Evolutionary conservation across 2,888 invertebrate species (phyloP), one percentile per base, ranked within the genome.

Genomic region (Leucozona laternaria): DNA sequence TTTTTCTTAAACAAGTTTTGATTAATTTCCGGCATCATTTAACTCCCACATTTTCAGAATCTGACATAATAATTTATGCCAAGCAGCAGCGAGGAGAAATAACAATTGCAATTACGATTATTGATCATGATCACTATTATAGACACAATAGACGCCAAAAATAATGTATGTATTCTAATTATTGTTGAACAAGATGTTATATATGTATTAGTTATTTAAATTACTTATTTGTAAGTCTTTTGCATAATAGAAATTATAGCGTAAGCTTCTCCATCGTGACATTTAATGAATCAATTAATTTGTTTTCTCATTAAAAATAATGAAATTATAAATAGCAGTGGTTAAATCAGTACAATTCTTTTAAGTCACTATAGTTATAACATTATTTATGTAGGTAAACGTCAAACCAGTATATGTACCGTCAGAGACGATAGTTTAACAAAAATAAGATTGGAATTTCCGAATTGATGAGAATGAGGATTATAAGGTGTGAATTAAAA

Each of bases 221-320:
- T 62, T 34, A 25, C 40, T 25, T 43, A 62, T 62, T 62, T 40
- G 40, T 25, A 22, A 25, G 0, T 45, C 5, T 62, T 28, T 11
- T 25, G 25, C 15, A n/a, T 45, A 60, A 25, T n/a, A 1, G 11
- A 17, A 10, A 62, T 43, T 22, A 22, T 17, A 28, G 10, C 3
- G 25, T n/a, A 2, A 15, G 4, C 22, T 37, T 62, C 4, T 37
- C n/a, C 31, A 43, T 62, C 62, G 62, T 62, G 62, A 62, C 62
- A 62, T 62, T 62, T 62, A 43, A 62, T 45, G 62, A 62, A 62
- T 62, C 62, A 62, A 62, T 62, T 62, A 62, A 43, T 40, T 40
- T 34, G 11, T 57, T 34, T 57, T 57, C 57, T 57, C 17, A 11
- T 17, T 34, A 17, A 57, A 57, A 20, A 17, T 6, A 57, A 57